phyloP scores from a whole-genome alignment of 2,888 invertebrate species.

The Drosophila vallismaia region DNA sequence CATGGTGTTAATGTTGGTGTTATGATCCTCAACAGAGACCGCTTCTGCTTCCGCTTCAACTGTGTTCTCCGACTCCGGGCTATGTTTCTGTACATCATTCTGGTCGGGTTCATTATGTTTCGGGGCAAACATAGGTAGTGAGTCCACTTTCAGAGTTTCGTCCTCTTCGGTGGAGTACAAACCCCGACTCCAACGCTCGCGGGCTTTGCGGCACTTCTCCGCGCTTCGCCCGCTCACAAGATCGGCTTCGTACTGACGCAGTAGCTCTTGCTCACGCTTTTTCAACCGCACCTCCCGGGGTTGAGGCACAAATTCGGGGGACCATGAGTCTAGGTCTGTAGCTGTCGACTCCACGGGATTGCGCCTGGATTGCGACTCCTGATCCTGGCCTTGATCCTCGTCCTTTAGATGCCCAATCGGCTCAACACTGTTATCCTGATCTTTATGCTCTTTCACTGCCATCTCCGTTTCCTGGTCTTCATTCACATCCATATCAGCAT shows the following conservation, averaged over 20 bases:
- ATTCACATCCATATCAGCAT: background rate
- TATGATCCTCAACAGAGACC: background rate
- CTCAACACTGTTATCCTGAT: background rate
- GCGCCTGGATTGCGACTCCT: background rate
- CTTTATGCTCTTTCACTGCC: background rate
- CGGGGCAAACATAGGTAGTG: background rate
- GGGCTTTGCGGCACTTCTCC: conserved; percentile 48
- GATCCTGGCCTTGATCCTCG: background rate
- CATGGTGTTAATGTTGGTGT: background rate
- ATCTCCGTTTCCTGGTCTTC: background rate
- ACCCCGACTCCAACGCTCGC: conserved; percentile 49
- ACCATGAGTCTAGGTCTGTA: background rate
- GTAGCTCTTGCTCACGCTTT: conserved; percentile 48
- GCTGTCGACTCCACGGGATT: background rate
- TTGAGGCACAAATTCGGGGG: conserved; percentile 5
- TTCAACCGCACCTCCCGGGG: conserved; percentile 36
- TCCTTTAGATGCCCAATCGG: background rate
- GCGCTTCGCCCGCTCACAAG: conserved; percentile 44
- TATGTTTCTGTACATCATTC: background rate
- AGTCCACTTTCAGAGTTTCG: background rate
- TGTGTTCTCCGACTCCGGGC: background rate
- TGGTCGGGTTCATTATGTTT: background rate
- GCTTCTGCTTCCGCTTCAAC: background rate
- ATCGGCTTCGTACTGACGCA: conserved; percentile 50
- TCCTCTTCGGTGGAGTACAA: conserved; percentile 1